Evolutionary conservation across 2,113 vertebrate genomes (phyloP).

Genomic region (Columbina picui): DNA sequence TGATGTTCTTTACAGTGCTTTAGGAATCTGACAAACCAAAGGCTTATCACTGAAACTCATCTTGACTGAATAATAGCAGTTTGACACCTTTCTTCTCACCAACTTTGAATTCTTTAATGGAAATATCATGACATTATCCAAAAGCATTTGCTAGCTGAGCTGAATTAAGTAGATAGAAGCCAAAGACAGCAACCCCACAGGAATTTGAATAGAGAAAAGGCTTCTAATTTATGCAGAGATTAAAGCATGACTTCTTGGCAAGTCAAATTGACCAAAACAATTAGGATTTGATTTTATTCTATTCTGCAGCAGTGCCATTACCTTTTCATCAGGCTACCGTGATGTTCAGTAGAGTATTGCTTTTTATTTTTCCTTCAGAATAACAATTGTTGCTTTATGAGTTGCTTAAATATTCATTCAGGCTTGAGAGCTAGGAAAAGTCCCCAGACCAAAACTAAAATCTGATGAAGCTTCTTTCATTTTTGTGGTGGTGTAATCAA

Average conservation of each 20-base stretch:
- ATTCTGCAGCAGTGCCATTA: slow-evolving; percentile 64
- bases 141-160: slow-evolving; percentile 58
- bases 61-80: neutral
- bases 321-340: slow-evolving; percentile 62
- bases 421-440: neutral
- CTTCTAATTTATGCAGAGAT: slow-evolving; percentile 68
- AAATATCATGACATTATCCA: slow-evolving; percentile 73
- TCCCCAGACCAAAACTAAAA: slow-evolving; percentile 44
- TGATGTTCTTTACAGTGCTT: neutral
- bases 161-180: slow-evolving; percentile 63
- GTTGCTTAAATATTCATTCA: slow-evolving; percentile 67
- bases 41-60: neutral
- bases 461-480: slow-evolving; percentile 45
- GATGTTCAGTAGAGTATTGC: slow-evolving; percentile 12
- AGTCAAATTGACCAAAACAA: slow-evolving; percentile 73
- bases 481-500: slow-evolving; percentile 34
- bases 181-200: slow-evolving; percentile 61
- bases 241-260: slow-evolving; percentile 52
- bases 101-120: slow-evolving; percentile 57
- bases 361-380: slow-evolving; percentile 47
- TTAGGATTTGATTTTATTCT: slow-evolving; percentile 73
- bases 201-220: slow-evolving; percentile 64
- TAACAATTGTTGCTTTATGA: slow-evolving; percentile 58
- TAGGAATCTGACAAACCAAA: slow-evolving; percentile 16
- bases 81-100: slow-evolving; percentile 54